Evolutionary conservation across 2,797 vertebrate species (phyloP).

Genomic region (Atherinosoma microstoma): DNA sequence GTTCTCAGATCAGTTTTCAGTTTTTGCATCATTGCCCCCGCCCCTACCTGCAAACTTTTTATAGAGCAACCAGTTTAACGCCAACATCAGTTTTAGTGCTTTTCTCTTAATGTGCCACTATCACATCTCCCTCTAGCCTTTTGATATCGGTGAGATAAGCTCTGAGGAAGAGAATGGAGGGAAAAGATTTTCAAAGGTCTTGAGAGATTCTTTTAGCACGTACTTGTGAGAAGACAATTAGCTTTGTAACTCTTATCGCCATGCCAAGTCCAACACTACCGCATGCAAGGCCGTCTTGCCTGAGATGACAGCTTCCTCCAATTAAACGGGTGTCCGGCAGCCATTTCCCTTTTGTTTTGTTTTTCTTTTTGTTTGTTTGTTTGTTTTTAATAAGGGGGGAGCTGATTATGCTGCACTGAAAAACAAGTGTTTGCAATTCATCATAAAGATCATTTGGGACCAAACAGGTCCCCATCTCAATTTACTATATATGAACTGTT

Average conservation of each 20-base stretch:
- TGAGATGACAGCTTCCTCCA: constrained; percentile 52
- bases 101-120: constrained; percentile 24
- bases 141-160: constrained; percentile 39
- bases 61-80: constrained; percentile 16
- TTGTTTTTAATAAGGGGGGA: constrained; percentile 45
- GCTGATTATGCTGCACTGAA: constrained; percentile 25
- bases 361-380: constrained; percentile 36
- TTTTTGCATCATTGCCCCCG: constrained; percentile 11
- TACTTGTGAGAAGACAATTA: constrained; percentile 59
- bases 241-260: constrained; percentile 57
- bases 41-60: constrained; percentile 8
- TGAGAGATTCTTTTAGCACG: constrained; percentile 25
- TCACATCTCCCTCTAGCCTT: constrained; percentile 51
- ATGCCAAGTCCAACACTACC: constrained; percentile 32
- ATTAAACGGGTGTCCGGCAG: constrained; percentile 59
- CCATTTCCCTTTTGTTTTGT: constrained; percentile 45
- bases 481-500: constrained; percentile 35
- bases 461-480: constrained; percentile 30
- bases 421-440: constrained; percentile 31
- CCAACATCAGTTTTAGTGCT: constrained; percentile 42
- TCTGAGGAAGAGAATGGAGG: constrained; percentile 20
- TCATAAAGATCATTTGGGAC: constrained; percentile 44
- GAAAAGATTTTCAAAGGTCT: constrained; percentile 34
- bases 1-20: background rate
- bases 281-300: constrained; percentile 10